Base-by-base conservation (phyloP, 1,140 invertebrate genomes). In the Lordiphosa mommai region DNA sequence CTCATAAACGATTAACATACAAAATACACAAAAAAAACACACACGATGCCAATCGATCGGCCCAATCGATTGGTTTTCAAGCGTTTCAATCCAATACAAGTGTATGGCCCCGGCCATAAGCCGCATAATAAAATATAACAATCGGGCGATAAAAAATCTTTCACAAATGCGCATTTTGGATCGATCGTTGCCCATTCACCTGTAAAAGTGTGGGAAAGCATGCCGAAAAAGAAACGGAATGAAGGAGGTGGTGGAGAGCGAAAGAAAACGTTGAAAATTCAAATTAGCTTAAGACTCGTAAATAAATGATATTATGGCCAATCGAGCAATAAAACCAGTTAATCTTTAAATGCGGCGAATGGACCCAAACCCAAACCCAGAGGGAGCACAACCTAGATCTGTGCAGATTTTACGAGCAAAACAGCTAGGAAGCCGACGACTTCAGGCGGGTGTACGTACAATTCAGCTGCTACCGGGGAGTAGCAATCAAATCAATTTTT, bases 251-350 rank as follows among this genome's bases (percentile, higher is more conserved):
- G 51, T 50, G 37, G 29, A 44, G 48, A 56, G 52, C 50, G 60
- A 80, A 80, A 82, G 77, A 84, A 84, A 84, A 84, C 79, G 79
- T 79, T 84, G 84, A 79, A 87, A 87, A 87, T 87, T 87, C 74
- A 87, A 87, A 87, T 87, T 84, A 87, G 85, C 71, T 66, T 61
- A 65, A 72, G 61, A 76, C 68, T 87, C 85, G 79, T 87, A 87
- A 87, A 87, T 87, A 87, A 85, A 85, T 76, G 77, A 80, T 87
- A 87, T 87, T 87, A 79, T 87, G 65, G 79, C 70, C 84, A 85
- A 87, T 72, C 84, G 76, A 66, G 76, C 61, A 87, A 76, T 85
- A 85, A 87, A 87, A 87, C 85, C 73, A 80, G 77, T 85, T 87
- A 87, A 87, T 87, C 85, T 87, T 67, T 72, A 85, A 84, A 84